A percentile compares a stretch with the other conserved stretches of the same genome.
Conservation (phyloP, 2,797 vertebrate species). For the Enteromius thamalakanensis region DNA sequence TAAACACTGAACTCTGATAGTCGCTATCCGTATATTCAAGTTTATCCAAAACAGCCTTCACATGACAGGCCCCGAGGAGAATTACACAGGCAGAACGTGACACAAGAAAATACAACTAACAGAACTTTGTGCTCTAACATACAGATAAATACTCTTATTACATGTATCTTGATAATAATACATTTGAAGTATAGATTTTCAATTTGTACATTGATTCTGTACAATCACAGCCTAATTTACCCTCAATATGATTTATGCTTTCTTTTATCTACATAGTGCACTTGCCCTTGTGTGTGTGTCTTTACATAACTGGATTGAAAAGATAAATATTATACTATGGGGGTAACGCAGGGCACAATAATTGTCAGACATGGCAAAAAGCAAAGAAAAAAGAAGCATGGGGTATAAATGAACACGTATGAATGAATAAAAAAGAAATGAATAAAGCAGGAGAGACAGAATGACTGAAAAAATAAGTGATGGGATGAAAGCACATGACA, state of each 20-base stretch:
- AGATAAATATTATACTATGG: neutral
- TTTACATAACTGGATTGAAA: slow-evolving; percentile 18
- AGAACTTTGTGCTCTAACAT: slow-evolving; percentile 64
- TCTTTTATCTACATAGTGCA: neutral
- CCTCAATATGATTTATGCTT: neutral
- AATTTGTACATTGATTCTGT: slow-evolving; percentile 67
- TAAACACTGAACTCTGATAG: slow-evolving; percentile 1
- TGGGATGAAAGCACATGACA: slow-evolving; percentile 54
- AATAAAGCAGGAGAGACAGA: slow-evolving; percentile 8
- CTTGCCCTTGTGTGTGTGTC: slow-evolving; percentile 55
- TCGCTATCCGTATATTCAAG: neutral
- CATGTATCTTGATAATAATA: slow-evolving; percentile 60
- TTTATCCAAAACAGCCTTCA: slow-evolving; percentile 14
- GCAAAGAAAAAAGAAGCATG: slow-evolving; percentile 35
- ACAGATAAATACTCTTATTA: slow-evolving; percentile 49
- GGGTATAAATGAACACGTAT: slow-evolving; percentile 21
- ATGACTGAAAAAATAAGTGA: slow-evolving; percentile 57
- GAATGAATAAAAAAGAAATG: neutral
- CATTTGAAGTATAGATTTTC: slow-evolving; percentile 56
- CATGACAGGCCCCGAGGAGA: neutral
- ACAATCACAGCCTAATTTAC: neutral
- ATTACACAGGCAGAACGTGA: slow-evolving; percentile 5
- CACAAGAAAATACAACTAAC: slow-evolving; percentile 13
- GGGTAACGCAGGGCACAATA: neutral
- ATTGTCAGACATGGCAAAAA: slow-evolving; percentile 31